phyloP scores from a whole-genome alignment of 1,140 invertebrate species.

The Archivesica marissinica region DNA sequence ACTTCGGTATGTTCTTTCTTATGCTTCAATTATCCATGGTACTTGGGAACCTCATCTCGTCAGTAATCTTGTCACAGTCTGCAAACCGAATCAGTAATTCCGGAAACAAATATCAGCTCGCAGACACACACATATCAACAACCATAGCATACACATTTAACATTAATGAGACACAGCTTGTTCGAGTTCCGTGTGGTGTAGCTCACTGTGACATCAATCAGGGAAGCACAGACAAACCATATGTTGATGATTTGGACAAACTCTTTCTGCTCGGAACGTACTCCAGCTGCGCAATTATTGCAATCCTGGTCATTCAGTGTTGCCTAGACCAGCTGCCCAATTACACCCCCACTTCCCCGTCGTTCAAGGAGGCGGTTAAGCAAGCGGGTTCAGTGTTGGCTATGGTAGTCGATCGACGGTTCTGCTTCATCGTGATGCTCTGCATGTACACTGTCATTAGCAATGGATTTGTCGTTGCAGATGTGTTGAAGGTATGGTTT shows the following conservation, averaged over 20 bases:
- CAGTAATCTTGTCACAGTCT: constrained; percentile 65
- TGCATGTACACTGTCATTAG: constrained; percentile 68
- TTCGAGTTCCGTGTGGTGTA: constrained; percentile 56
- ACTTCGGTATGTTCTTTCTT: constrained; percentile 76
- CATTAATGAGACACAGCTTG: not conserved
- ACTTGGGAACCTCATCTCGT: constrained; percentile 73
- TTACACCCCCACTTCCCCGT: not conserved
- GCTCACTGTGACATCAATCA: constrained; percentile 63
- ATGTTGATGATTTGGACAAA: constrained; percentile 57
- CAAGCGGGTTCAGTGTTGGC: constrained; percentile 67
- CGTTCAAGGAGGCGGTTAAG: constrained; percentile 42
- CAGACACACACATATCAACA: too few species aligned
- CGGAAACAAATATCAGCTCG: not conserved
- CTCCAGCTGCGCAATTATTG: constrained; percentile 62
- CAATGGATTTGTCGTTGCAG: constrained; percentile 71
- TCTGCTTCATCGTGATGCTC: constrained; percentile 67
- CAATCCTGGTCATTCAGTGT: constrained; percentile 68
- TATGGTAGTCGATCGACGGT: constrained; percentile 67
- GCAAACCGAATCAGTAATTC: not conserved
- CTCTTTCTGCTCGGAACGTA: constrained; percentile 75
- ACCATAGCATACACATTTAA: not conserved
- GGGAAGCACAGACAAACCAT: constrained; percentile 8
- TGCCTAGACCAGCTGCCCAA: constrained; percentile 70
- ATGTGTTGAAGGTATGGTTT: constrained; percentile 71
- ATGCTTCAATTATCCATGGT: constrained; percentile 73